A percentile compares a stretch with the other conserved stretches of the same genome.
phyloP scores from a whole-genome alignment of 2,797 vertebrate species.

The Telmatherina bonti region DNA sequence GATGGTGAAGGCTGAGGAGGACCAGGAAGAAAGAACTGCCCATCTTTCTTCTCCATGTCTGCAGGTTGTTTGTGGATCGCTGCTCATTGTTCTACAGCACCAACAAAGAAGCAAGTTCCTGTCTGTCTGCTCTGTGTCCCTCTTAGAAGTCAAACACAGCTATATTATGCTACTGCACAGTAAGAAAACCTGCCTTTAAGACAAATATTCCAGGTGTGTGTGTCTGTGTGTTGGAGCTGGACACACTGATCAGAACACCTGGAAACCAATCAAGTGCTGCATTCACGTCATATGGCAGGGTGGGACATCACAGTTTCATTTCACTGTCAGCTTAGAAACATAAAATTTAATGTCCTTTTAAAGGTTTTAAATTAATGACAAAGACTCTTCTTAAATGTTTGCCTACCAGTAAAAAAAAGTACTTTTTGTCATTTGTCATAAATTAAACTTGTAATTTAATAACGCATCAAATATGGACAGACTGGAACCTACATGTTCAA shows the following conservation, averaged over 20 bases:
- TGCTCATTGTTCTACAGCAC: constrained; percentile 45
- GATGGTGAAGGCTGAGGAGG: neutral
- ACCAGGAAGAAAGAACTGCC: constrained; percentile 27
- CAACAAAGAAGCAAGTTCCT: constrained; percentile 36
- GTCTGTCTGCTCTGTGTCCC: neutral
- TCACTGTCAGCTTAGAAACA: neutral
- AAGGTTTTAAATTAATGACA: no score
- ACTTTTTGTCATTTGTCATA: no score
- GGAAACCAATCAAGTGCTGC: constrained; percentile 1
- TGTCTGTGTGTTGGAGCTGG: neutral
- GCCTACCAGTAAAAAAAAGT: no score
- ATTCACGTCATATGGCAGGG: neutral
- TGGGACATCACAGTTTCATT: neutral
- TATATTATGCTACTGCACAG: no score
- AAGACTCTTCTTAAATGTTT: no score
- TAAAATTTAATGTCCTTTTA: neutral
- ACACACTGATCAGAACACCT: constrained; percentile 20
- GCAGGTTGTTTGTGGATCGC: constrained; percentile 65
- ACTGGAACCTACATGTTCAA: no score
- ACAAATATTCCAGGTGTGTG: no score
- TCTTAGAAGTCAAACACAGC: neutral
- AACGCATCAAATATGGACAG: no score
- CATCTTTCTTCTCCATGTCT: constrained; percentile 51
- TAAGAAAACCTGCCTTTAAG: no score
- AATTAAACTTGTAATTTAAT: no score